Evolutionary conservation across 2,113 vertebrate genomes (phyloP), one percentile per base, ranked within the genome.

Genomic region (Myrmophylax atrothorax): DNA sequence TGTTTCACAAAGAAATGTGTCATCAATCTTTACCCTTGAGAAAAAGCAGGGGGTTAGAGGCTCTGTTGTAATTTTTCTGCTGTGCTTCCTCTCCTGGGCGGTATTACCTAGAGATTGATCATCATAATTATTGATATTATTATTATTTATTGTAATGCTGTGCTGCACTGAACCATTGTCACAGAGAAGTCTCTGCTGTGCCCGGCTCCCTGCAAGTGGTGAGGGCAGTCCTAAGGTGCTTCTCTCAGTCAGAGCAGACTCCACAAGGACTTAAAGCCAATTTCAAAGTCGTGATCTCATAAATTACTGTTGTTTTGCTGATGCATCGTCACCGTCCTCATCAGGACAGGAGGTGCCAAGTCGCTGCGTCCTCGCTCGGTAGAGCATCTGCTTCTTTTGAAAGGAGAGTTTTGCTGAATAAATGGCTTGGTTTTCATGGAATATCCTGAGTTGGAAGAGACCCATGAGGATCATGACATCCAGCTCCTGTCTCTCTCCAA

Each of bases 181-280:
- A 3, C 18, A 1, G 55, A 13, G 40, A 26, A 40, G 5, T 60
- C 60, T 42, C 15, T 40, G 85, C 88, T 2, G 0, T 55, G 69
- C 75, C 40, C 0, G 1, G 37, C 82, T 37, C 73, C 0, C 0
- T n/a, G 52, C 0, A 3, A 23, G n/a, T 5, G 52, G 10, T 2
- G 26, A 64, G 63, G 58, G 40, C 86, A 73, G 29, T 37, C 53
- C 62, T 55, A 8, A 23, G 68, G 49, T 84, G 76, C 77, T 89
- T 42, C 56, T 12, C 4, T 55, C 7, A 3, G 14, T 42, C 0
- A 1, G 56, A 46, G 38, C 38, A 8, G 72, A 42, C 73, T 50
- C 49, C 25, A 24, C 53, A 24, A 22, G 89, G 73, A 17, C 59
- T 77, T 35, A 0, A 18, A 76, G 63, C 25, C 28, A 16, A 1